These are phyloP conservation scores for Galaxias olidus DNA, from an alignment of 2,797 vertebrate genomes.

Conservation along the genomic window DNA sequence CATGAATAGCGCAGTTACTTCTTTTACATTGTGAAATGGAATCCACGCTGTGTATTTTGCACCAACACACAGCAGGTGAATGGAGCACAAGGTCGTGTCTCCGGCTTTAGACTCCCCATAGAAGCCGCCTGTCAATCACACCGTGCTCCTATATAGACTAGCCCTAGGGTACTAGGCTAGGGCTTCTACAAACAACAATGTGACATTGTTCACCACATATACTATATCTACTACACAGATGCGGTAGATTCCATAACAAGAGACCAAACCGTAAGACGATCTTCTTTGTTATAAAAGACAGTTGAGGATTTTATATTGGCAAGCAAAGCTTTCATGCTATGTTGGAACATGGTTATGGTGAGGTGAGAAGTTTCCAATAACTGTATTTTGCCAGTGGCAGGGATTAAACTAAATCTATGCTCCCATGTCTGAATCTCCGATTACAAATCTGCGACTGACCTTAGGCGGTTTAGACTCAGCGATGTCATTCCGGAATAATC, in stretches of 20 bases:
- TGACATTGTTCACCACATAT: slow-evolving; percentile 72
- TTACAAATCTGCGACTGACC: slow-evolving; percentile 71
- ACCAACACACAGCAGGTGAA: slow-evolving; percentile 39
- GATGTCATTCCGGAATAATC: slow-evolving; percentile 59
- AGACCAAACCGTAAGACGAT: slow-evolving; percentile 65
- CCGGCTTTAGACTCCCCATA: slow-evolving; percentile 64
- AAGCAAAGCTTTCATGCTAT: slow-evolving; percentile 66
- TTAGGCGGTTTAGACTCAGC: slow-evolving; percentile 57
- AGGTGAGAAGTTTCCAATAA: slow-evolving; percentile 80
- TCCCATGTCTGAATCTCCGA: slow-evolving; percentile 66
- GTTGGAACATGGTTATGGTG: slow-evolving; percentile 65
- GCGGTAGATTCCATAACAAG: slow-evolving; percentile 60
- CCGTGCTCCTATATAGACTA: slow-evolving; percentile 59
- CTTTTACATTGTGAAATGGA: too few relatives aligned
- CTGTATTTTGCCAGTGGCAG: slow-evolving; percentile 68
- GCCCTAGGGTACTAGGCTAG: slow-evolving; percentile 63
- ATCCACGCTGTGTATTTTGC: too few relatives aligned
- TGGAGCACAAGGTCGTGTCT: slow-evolving; percentile 52
- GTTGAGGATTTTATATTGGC: slow-evolving; percentile 61
- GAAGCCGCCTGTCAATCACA: slow-evolving; percentile 73
- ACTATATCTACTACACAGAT: slow-evolving; percentile 61
- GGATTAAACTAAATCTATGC: slow-evolving; percentile 72
- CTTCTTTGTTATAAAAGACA: slow-evolving; percentile 58
- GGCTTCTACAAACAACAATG: slow-evolving; percentile 65
- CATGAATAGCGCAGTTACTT: too few relatives aligned